These are phyloP conservation scores for Pitta sordida DNA, from an alignment of 2,113 vertebrate species.

Conservation along the genomic window DNA sequence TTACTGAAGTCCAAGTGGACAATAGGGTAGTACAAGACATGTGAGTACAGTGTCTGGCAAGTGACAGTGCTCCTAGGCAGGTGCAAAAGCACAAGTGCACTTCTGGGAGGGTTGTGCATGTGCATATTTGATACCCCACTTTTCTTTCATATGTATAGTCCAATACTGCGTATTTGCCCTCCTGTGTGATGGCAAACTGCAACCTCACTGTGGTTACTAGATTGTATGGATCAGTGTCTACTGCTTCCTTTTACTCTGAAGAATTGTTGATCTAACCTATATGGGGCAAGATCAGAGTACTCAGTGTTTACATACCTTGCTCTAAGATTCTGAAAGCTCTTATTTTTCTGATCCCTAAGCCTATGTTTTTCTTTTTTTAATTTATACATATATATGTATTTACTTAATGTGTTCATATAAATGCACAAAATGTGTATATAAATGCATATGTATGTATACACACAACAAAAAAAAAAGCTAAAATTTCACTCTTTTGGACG, in stretches of 20 bases:
- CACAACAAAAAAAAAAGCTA: not conserved
- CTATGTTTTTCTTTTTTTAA: not conserved
- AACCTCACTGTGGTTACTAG: not conserved
- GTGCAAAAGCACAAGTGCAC: no score
- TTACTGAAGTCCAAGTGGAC: not conserved
- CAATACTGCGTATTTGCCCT: fast-evolving
- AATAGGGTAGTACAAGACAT: not conserved
- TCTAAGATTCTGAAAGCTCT: not conserved
- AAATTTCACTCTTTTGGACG: not conserved
- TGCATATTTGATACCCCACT: not conserved
- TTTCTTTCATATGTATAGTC: not conserved
- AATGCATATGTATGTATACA: not conserved
- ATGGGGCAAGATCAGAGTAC: not conserved
- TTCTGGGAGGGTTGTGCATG: fast-evolving
- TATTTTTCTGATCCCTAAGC: not conserved
- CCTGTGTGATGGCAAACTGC: not conserved
- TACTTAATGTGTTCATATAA: not conserved
- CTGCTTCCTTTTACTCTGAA: not conserved
- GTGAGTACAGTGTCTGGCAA: not conserved
- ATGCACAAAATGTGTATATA: not conserved
- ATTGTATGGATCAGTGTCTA: not conserved
- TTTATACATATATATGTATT: not conserved
- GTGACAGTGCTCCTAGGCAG: not conserved
- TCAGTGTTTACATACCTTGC: not conserved
- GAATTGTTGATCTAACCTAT: not conserved